Evolutionary conservation across 2,797 vertebrate genomes (phyloP).

Genomic region (Paguma larvata): DNA sequence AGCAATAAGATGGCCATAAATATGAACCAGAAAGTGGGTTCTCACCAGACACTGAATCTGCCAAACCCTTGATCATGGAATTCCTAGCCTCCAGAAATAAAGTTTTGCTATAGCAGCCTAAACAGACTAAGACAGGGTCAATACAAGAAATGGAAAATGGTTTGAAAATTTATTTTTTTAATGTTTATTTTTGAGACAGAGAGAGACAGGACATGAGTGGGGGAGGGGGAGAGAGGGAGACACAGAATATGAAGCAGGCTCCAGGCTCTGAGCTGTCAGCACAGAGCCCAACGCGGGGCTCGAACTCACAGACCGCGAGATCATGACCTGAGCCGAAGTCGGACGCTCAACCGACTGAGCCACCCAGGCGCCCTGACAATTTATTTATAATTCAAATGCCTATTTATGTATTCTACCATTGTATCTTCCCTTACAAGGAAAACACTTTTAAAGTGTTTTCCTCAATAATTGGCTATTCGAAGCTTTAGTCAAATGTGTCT

Average conservation of each 20-base stretch:
- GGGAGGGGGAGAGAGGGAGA: no score
- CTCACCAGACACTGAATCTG: neutral
- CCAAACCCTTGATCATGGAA: neutral
- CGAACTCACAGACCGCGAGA: no score
- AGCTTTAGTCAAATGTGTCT: neutral
- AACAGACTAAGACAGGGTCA: neutral
- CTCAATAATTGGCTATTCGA: neutral
- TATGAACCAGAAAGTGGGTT: neutral
- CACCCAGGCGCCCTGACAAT: neutral
- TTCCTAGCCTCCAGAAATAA: neutral
- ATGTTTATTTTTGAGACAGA: no score
- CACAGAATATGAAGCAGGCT: no score
- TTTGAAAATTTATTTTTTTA: neutral
- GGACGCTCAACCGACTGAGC: no score
- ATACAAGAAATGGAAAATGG: constrained; percentile 27
- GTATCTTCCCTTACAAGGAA: constrained; percentile 38
- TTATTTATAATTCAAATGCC: constrained; percentile 57
- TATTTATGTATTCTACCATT: constrained; percentile 2
- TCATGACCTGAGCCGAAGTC: no score
- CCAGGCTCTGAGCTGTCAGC: no score
- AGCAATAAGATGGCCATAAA: neutral
- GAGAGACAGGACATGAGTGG: no score
- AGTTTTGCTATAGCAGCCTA: neutral
- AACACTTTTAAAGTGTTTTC: constrained; percentile 37
- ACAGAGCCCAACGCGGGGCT: no score